Conservation (phyloP, 2,113 vertebrate genomes). For the Cromileptes altivelis region DNA sequence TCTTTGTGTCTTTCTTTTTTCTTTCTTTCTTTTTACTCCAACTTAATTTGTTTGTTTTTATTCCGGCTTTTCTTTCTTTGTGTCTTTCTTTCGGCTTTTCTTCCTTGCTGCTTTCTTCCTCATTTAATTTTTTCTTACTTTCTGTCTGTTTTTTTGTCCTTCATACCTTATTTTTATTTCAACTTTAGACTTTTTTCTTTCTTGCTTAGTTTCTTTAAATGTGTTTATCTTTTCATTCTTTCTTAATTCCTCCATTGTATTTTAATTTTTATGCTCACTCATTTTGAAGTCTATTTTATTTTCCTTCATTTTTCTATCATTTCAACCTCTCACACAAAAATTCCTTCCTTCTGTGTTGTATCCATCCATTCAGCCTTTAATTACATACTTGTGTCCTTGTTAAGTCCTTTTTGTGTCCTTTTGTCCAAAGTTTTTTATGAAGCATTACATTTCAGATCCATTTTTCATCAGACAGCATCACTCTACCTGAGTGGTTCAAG, state of each 20-base stretch:
- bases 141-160: not conserved
- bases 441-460: conserved; percentile 24
- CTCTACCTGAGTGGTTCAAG: conserved; percentile 29
- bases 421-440: not conserved
- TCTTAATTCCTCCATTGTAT: not conserved
- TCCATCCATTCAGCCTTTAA: not conserved
- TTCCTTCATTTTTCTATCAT: not conserved
- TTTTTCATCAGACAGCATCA: conserved; percentile 44
- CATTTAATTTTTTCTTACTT: not conserved
- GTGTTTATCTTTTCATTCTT: too few species aligned
- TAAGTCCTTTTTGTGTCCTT: too few species aligned
- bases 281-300: not conserved
- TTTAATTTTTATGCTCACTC: not conserved
- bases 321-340: not conserved
- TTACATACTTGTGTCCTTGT: too few species aligned
- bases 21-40: too few species aligned
- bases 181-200: not conserved
- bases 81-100: not conserved
- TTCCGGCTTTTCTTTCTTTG: not conserved
- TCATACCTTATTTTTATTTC: not conserved
- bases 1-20: not conserved
- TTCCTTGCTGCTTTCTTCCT: not conserved
- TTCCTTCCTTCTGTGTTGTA: not conserved
- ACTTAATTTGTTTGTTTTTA: too few species aligned
- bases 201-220: not conserved